These are phyloP conservation scores for Thunnus albacares DNA, from an alignment of 2,797 vertebrate species.

Conservation along the genomic window DNA sequence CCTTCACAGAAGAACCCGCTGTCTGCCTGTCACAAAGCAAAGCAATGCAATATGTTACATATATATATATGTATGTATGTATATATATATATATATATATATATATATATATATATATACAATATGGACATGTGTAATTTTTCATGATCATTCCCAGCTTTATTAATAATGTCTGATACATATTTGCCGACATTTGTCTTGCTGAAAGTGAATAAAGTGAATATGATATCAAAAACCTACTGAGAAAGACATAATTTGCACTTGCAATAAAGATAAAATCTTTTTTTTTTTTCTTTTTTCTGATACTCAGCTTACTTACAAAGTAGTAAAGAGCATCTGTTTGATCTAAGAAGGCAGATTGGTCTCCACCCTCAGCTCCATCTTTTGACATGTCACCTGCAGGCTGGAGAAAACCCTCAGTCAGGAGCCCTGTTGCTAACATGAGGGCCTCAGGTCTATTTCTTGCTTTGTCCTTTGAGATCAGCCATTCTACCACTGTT, in stretches of 20 bases:
- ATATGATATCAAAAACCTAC: too few relatives aligned
- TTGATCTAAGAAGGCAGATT: constrained; percentile 90
- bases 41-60: background rate
- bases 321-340: constrained; percentile 94
- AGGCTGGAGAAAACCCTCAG: constrained; percentile 94
- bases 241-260: background rate
- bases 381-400: constrained; percentile 91
- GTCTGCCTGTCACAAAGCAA: constrained; percentile 87
- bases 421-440: constrained; percentile 92
- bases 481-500: constrained; percentile 93
- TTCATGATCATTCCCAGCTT: background rate
- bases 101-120: too few relatives aligned
- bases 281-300: too few relatives aligned
- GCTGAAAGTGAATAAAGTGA: too few relatives aligned
- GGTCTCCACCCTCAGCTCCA: constrained; percentile 83
- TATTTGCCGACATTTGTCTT: background rate
- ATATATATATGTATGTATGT: too few relatives aligned
- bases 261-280: background rate
- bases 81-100: too few relatives aligned
- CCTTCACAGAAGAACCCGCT: constrained; percentile 98
- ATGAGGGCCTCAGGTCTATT: constrained; percentile 92
- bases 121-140: too few relatives aligned
- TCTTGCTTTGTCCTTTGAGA: constrained; percentile 88
- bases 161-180: background rate
- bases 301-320: constrained; percentile 84